Conservation (phyloP, 2,888 invertebrate genomes). For the Druceiella hillmani region DNA sequence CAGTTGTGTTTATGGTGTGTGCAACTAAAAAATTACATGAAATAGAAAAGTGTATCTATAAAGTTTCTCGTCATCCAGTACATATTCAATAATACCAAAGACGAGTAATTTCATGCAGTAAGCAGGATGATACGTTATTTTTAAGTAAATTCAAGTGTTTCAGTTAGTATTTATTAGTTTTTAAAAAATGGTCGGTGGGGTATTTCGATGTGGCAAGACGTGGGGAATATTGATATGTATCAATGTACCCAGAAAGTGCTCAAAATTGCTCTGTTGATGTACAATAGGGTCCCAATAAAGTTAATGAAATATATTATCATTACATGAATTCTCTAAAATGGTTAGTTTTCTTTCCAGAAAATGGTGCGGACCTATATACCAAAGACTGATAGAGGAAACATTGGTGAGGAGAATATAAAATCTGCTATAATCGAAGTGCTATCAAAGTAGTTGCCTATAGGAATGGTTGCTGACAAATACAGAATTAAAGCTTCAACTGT, state of each 20-base stretch:
- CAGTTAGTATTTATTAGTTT: constrained; percentile 17
- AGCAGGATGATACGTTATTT: constrained; percentile 13
- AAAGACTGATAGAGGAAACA: constrained; percentile 19
- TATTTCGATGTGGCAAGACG: constrained; percentile 13
- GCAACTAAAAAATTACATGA: constrained; percentile 18
- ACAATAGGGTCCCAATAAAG: too few relatives aligned
- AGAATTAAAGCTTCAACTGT: constrained; percentile 19
- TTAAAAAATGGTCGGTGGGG: constrained; percentile 15
- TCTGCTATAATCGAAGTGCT: constrained; percentile 20
- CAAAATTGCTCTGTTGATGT: too few relatives aligned
- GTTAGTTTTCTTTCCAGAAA: constrained; percentile 11
- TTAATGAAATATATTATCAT: too few relatives aligned
- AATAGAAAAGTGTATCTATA: constrained; percentile 20
- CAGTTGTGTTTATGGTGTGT: constrained; percentile 18
- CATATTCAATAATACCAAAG: constrained; percentile 17
- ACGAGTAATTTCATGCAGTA: constrained; percentile 18
- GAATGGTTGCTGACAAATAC: constrained; percentile 21
- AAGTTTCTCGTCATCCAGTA: constrained; percentile 14
- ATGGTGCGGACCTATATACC: constrained; percentile 16
- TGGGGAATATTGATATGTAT: constrained; percentile 20
- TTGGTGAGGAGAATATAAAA: constrained; percentile 21
- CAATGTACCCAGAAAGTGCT: constrained; percentile 18
- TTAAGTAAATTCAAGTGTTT: constrained; percentile 10
- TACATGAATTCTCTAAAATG: constrained; percentile 11
- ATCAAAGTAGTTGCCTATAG: constrained; percentile 20